Evolutionary conservation across 2,797 vertebrate genomes (phyloP), one percentile per base, ranked within the genome.

Genomic region (Lacerta agilis): DNA sequence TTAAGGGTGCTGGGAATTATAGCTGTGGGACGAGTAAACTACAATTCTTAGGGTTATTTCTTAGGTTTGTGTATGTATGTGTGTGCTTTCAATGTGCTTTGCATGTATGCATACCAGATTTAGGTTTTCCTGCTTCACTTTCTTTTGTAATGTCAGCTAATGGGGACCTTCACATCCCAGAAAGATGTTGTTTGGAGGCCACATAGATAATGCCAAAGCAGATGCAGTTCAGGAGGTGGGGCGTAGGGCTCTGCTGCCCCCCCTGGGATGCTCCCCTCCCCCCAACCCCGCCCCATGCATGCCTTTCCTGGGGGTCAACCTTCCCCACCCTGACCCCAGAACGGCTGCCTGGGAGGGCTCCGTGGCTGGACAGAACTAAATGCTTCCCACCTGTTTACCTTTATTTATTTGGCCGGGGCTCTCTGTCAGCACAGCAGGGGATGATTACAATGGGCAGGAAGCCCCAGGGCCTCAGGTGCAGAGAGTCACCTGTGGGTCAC

Each of bases 391-490:
- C 58, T 82, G 23, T 85, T 81, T 61, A 29, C 77, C 43, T 55
- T 45, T 87, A 61, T 45, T 81, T 85, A 81, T 77, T 76, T 82
- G 86, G 43, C 71, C 7, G 29, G n/a, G 20, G 61, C 27, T 36
- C 29, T 45, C 76, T 82, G 86, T 87, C 45, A 67, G 72, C 41
- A 11, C 58, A 36, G 71, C 10, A 76, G 61, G 43, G 8, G 17
- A 13, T 5, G 15, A 1, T 5, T 69, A 85, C 82, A 82, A 85
- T 71, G 82, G 87, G 55, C 76, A 58, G 82, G 71, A 36, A 61
- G 86, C 89, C 89, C 49, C 3, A 0, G 90, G 93, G 91, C 87
- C 90, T 85, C 91, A 94, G 90, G 88, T 92, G 93, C 84, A 77
- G 82, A 25, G 87, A 90, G 72, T 85, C 87, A 92, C 87, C 94